Conservation (phyloP, 2,797 vertebrate species). For the Onychomys torridus region DNA sequence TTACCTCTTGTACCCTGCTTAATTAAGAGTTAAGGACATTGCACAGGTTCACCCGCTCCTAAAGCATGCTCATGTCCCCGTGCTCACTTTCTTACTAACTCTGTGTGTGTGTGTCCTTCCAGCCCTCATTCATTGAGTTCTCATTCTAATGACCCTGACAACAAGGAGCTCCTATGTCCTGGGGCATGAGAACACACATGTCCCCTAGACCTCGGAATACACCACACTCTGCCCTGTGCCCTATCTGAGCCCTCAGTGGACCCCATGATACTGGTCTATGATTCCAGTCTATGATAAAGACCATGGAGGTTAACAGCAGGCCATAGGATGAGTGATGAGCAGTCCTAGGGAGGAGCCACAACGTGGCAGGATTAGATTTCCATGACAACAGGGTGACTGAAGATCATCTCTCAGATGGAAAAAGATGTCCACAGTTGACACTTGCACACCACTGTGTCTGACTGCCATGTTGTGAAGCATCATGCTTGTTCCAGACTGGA, state of each 20-base stretch:
- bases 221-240: no score
- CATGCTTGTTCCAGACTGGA: no score
- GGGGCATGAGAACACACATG: neutral
- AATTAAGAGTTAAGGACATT: no score
- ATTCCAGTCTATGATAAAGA: neutral
- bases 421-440: neutral
- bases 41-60: no score
- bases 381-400: neutral
- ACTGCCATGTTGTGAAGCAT: neutral
- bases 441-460: neutral
- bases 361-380: neutral
- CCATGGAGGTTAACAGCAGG: neutral
- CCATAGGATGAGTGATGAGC: neutral
- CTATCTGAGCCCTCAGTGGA: neutral
- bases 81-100: no score
- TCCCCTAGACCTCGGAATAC: neutral
- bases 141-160: neutral
- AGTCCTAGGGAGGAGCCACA: no score
- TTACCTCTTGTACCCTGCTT: no score
- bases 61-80: no score
- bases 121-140: neutral
- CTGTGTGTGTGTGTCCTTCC: no score
- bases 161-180: neutral
- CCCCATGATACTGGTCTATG: neutral
- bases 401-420: neutral